These are phyloP conservation scores for Papilio demoleus DNA, from an alignment of 2,888 invertebrate species.

Conservation along the genomic window DNA sequence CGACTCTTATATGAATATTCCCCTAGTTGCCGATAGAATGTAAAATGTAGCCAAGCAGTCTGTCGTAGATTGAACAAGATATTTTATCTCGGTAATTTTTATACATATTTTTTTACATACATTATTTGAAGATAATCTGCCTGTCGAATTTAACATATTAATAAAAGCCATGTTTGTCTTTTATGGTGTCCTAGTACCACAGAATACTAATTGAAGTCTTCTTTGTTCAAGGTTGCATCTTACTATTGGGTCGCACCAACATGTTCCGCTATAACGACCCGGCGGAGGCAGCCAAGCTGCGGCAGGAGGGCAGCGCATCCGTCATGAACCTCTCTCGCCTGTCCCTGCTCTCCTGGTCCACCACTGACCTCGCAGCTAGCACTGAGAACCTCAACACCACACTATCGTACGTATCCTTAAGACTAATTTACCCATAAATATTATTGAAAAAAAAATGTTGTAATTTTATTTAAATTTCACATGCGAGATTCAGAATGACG, in stretches of 20 bases:
- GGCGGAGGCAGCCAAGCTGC: constrained; percentile 92
- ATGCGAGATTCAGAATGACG: neutral
- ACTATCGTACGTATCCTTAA: constrained; percentile 61
- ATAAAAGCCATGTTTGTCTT: too few relatives aligned
- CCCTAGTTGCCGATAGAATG: too few relatives aligned
- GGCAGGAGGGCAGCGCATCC: constrained; percentile 89
- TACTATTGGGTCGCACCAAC: constrained; percentile 89
- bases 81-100: too few relatives aligned
- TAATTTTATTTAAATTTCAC: neutral
- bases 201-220: neutral
- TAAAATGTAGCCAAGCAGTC: too few relatives aligned
- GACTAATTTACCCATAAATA: neutral
- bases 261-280: constrained; percentile 96
- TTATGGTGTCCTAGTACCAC: neutral
- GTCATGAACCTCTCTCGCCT: constrained; percentile 90
- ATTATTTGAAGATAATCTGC: too few relatives aligned
- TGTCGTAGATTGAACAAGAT: too few relatives aligned
- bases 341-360: constrained; percentile 92
- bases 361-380: constrained; percentile 90
- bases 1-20: too few relatives aligned
- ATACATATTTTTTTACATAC: too few relatives aligned
- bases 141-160: too few relatives aligned
- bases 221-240: constrained; percentile 85
- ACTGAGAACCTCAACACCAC: constrained; percentile 85
- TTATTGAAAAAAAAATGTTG: too few relatives aligned